A percentile compares a stretch with the other conserved stretches of the same genome.
These are phyloP conservation scores for Elephas maximus DNA, from an alignment of 2,113 vertebrate genomes.

Conservation along the genomic window DNA sequence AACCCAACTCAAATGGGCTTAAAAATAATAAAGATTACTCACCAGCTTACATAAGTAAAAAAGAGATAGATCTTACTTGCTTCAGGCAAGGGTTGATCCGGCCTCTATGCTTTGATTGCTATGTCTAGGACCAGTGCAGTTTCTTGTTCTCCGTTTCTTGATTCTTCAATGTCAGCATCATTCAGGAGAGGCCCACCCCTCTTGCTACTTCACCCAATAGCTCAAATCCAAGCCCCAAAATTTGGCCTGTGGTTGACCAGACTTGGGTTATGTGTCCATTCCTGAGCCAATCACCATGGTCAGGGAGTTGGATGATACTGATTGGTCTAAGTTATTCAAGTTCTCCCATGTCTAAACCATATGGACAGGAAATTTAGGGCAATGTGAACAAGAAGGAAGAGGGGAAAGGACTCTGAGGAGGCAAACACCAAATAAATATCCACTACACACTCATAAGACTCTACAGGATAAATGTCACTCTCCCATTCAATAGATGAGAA, in stretches of 20 bases:
- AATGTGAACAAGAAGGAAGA: neutral
- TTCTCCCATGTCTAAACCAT: neutral
- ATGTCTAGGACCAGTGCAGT: rapidly evolving
- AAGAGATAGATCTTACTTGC: rapidly evolving
- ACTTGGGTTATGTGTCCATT: neutral
- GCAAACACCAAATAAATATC: neutral
- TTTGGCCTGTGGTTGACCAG: neutral
- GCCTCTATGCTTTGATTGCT: neutral
- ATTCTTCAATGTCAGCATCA: rapidly evolving
- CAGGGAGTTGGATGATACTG: neutral
- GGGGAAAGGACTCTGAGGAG: neutral
- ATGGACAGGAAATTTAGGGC: neutral
- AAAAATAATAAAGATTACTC: neutral
- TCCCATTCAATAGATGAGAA: neutral
- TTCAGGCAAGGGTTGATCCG: constrained; percentile 41
- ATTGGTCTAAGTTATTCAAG: neutral
- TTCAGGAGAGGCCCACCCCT: neutral
- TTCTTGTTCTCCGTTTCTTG: neutral
- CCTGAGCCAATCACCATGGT: neutral
- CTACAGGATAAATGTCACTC: neutral
- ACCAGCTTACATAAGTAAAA: neutral
- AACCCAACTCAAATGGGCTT: neutral
- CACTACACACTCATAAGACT: neutral
- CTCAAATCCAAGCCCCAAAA: neutral
- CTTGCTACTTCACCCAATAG: neutral